Percentiles rank a stretch among this genome's conserved stretches.
Conservation (phyloP, 2,113 vertebrate species). For the Myiopsitta monachus region DNA sequence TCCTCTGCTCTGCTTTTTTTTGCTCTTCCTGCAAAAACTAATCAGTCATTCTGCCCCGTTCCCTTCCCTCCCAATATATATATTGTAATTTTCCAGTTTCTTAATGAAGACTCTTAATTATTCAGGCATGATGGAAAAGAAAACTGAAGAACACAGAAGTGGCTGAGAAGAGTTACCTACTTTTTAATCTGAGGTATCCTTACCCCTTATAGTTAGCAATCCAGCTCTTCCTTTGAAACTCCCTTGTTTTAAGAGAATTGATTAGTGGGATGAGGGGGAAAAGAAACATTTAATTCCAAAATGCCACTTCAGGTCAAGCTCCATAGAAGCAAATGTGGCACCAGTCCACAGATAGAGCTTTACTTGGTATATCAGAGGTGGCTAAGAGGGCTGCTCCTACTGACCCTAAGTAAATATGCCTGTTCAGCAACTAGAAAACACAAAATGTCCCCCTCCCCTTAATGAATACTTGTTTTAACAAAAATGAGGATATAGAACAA, state of each 20-base stretch:
- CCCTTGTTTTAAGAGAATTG: background rate
- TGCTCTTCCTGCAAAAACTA: background rate
- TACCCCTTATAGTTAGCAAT: background rate
- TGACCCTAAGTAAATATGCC: background rate
- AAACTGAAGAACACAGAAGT: background rate
- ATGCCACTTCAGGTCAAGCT: background rate
- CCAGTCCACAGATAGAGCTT: background rate
- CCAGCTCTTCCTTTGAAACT: background rate
- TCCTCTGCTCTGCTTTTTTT: background rate
- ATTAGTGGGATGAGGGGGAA: background rate
- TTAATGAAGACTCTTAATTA: background rate
- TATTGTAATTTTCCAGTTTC: background rate
- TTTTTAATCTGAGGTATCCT: background rate
- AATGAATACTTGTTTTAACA: background rate
- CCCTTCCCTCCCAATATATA: too few species aligned
- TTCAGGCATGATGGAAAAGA: background rate
- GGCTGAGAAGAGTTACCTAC: background rate
- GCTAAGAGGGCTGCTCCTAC: background rate
- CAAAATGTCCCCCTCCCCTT: background rate
- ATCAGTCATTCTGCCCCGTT: fast-evolving
- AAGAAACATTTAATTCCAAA: background rate
- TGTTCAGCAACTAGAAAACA: background rate
- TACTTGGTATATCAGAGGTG: background rate
- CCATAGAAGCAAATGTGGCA: background rate
- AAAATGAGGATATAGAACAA: background rate